Base-by-base conservation (phyloP, 2,888 invertebrate species). In the Endotricha flammealis region DNA sequence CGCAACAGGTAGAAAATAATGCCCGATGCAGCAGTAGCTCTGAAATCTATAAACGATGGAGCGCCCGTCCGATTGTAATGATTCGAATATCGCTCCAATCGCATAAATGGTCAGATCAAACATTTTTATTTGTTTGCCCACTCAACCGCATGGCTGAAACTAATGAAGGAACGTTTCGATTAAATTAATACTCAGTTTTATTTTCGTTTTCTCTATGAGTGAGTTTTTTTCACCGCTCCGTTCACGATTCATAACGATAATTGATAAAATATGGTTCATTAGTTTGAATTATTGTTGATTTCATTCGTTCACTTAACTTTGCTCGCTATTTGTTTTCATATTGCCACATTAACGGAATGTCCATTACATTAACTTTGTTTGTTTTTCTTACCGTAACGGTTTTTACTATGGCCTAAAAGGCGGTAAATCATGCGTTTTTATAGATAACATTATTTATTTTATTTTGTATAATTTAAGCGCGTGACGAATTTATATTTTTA, bases 91-190 rank as follows among this genome's bases (percentile, higher is more conserved):
- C 68, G 65, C 53, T 73, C 62, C 64, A 59, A 69, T 68, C 70
- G 73, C 71, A 76, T 74, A 78, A 71, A 73, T 43, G 68, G 66
- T 55, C 68, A 74, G 79, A 82, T 83, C 81, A 81, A 81, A 79
- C 76, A 80, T 79, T 81, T 80, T 79, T 81, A 81, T 81, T 80
- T 80, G 77, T 75, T 76, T 82, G 75, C 71, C 66, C 76, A 75
- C 61, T 77, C 75, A 72, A 75, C 81, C 80, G 74, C 73, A 74
- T 66, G 63, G 60, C 65, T 77, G 76, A 67, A 80, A 80, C 80
- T 82, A 83, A 82, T 83, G 81, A 83, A 83, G 81, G 77, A 76
- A 59, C 74, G 70, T 76, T 75, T 80, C 75, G 69, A 80, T 82
- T 78, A 77, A 82, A 77, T 82, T 78, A 79, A 80, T 77, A 70